These are phyloP conservation scores for Tetramorium alpestre DNA, from an alignment of 1,140 invertebrate species.

Conservation along the genomic window DNA sequence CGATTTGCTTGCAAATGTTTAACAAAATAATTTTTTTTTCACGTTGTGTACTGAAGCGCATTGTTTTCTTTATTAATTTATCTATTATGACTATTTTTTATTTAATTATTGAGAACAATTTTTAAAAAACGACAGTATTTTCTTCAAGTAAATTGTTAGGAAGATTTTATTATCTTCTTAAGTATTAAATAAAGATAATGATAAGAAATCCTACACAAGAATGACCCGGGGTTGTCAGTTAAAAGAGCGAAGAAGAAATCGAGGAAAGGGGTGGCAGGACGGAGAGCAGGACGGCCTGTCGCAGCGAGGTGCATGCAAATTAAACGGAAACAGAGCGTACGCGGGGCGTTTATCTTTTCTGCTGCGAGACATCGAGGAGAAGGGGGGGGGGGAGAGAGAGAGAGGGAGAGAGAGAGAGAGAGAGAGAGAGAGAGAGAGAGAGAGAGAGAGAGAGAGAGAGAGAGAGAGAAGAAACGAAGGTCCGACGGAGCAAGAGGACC, in stretches of 20 bases:
- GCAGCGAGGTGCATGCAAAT: constrained; percentile 71
- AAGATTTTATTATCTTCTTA: background rate
- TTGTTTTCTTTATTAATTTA: background rate
- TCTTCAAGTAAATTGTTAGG: background rate
- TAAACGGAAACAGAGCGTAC: constrained; percentile 68
- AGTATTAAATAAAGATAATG: constrained; percentile 7
- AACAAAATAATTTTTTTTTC: background rate
- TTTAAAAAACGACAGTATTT: background rate
- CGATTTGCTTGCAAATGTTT: background rate
- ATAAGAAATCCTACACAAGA: background rate
- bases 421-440: constrained; percentile 51
- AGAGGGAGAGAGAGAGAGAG: constrained; percentile 59
- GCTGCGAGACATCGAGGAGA: constrained; percentile 37
- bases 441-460: constrained; percentile 50
- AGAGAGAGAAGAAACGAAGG: constrained; percentile 62
- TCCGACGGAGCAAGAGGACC: constrained; percentile 54
- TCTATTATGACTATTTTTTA: background rate
- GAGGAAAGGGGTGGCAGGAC: constrained; percentile 28
- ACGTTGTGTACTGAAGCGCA: background rate
- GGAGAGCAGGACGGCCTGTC: constrained; percentile 74
- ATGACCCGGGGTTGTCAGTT: constrained; percentile 9
- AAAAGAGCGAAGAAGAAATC: constrained; percentile 13
- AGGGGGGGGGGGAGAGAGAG: constrained; percentile 49
- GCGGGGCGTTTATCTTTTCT: constrained; percentile 68
- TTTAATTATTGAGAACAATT: background rate